phyloP scores from a whole-genome alignment of 1,140 invertebrate species.

The Tetramorium alpestre region DNA sequence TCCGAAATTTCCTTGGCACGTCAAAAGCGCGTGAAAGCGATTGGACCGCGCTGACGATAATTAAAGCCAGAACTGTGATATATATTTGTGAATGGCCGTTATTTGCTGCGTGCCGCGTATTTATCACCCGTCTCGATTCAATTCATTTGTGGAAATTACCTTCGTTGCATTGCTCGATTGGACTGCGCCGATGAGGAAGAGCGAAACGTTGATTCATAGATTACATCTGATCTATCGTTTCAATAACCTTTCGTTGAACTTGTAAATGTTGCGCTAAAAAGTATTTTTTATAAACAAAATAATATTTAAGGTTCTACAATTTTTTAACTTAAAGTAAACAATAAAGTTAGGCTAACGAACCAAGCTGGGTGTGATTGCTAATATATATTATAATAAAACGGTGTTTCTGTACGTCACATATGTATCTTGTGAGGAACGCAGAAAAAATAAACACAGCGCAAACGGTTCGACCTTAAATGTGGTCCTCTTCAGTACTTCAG shows the following conservation, averaged over 20 bases:
- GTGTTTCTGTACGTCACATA: too few relatives aligned
- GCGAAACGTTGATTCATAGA: not conserved
- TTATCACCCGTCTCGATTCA: slow-evolving; percentile 31
- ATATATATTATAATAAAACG: too few relatives aligned
- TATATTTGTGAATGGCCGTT: slow-evolving; percentile 19
- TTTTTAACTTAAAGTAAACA: too few relatives aligned
- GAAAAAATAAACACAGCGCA: too few relatives aligned
- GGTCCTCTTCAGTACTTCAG: too few relatives aligned
- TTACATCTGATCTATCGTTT: not conserved
- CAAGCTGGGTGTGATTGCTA: too few relatives aligned
- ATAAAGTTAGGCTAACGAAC: too few relatives aligned
- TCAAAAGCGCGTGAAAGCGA: slow-evolving; percentile 1
- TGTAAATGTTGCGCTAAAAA: not conserved
- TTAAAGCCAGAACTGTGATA: slow-evolving; percentile 41
- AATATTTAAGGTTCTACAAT: too few relatives aligned
- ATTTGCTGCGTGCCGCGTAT: slow-evolving; percentile 8
- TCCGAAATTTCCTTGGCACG: slow-evolving; percentile 39
- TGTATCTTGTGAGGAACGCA: too few relatives aligned
- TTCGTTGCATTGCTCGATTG: not conserved
- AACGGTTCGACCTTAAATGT: too few relatives aligned
- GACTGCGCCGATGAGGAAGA: not conserved
- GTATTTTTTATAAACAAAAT: not conserved
- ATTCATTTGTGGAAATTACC: slow-evolving; percentile 39
- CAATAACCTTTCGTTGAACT: not conserved
- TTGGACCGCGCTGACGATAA: slow-evolving; percentile 7